phyloP scores from a whole-genome alignment of 2,888 invertebrate genomes.

The Volucella inanis region DNA sequence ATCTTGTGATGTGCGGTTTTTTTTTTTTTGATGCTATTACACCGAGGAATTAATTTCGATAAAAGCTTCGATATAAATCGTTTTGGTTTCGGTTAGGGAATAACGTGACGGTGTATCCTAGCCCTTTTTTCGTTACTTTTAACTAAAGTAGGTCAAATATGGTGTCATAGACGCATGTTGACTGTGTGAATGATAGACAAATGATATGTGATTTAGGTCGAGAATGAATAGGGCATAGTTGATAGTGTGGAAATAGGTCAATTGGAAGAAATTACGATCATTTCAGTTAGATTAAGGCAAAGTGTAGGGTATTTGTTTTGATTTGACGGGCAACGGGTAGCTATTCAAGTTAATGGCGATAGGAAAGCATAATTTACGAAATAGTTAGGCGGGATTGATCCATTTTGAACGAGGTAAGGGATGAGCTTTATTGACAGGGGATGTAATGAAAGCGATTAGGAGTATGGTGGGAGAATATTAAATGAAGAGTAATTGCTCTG shows the following conservation, averaged over 20 bases:
- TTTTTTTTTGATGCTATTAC: conserved; percentile 1
- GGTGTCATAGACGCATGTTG: neutral
- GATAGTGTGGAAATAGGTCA: conserved; percentile 61
- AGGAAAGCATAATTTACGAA: conserved; percentile 48
- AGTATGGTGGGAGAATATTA: too few species aligned
- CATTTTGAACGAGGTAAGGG: neutral
- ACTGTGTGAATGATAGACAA: neutral
- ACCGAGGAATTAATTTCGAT: conserved; percentile 66
- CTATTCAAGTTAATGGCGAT: conserved; percentile 49
- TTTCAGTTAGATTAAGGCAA: conserved; percentile 42
- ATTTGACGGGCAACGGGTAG: conserved; percentile 17
- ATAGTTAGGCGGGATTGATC: conserved; percentile 38
- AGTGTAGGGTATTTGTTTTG: conserved; percentile 33
- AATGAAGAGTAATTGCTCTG: too few species aligned
- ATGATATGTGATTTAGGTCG: conserved; percentile 39
- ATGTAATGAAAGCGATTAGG: too few species aligned
- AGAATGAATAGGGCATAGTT: conserved; percentile 12
- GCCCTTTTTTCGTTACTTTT: too few species aligned
- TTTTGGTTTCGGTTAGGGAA: conserved; percentile 27
- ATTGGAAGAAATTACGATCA: conserved; percentile 60
- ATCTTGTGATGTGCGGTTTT: neutral
- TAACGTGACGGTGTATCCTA: conserved; percentile 53
- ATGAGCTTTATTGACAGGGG: too few species aligned
- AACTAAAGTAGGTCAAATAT: neutral
- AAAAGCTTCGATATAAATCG: conserved; percentile 70